Percentiles rank a stretch among this genome's conserved stretches.
Conservation (phyloP, 2,888 invertebrate species). For the Drosophila atripex region DNA sequence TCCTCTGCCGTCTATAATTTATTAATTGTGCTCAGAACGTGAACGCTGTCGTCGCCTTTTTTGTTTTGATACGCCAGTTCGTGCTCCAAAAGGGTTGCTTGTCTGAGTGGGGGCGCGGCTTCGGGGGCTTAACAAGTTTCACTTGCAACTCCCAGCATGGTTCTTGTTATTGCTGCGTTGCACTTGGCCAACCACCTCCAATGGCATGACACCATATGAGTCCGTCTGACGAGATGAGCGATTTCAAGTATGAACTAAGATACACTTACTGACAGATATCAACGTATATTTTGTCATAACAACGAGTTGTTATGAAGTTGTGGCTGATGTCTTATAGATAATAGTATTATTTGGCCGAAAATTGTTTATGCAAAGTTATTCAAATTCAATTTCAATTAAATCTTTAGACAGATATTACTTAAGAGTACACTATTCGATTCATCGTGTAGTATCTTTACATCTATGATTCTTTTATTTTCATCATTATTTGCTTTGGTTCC, state of each 20-base stretch:
- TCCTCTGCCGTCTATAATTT: constrained; percentile 69
- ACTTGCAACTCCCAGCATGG: background rate
- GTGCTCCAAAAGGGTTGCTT: constrained; percentile 60
- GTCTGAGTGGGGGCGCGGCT: constrained; percentile 25
- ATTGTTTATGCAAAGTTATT: too few relatives aligned
- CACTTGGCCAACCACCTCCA: constrained; percentile 17
- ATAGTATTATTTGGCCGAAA: too few relatives aligned
- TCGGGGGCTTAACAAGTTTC: constrained; percentile 14
- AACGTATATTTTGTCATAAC: too few relatives aligned
- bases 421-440: too few relatives aligned
- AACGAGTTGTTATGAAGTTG: too few relatives aligned
- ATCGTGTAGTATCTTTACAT: too few relatives aligned
- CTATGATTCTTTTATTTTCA: background rate
- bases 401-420: too few relatives aligned
- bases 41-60: constrained; percentile 39
- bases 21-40: constrained; percentile 74
- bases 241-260: background rate
- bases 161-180: constrained; percentile 9
- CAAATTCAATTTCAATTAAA: too few relatives aligned
- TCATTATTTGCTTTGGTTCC: background rate
- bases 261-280: too few relatives aligned
- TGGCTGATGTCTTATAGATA: background rate
- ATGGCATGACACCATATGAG: background rate
- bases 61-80: constrained; percentile 72
- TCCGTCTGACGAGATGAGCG: background rate